Percentiles rank a stretch among this genome's conserved stretches.
Conservation (phyloP, 2,113 vertebrate genomes). For the Scomber scombrus region DNA sequence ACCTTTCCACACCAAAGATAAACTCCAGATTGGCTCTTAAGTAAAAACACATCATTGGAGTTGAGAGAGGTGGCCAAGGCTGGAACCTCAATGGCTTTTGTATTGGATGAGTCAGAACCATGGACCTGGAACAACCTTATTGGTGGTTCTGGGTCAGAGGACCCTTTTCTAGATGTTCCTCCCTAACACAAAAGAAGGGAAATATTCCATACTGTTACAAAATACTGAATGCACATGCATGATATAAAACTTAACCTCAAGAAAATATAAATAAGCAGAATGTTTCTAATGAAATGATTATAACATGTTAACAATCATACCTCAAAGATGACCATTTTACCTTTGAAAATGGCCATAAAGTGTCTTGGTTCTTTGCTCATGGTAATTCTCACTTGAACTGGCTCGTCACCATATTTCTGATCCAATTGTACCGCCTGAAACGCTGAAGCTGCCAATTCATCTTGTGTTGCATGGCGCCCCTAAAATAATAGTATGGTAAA, state of each 20-base stretch:
- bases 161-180: conserved; percentile 88
- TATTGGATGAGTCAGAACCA: conserved; percentile 85
- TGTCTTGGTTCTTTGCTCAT: conserved; percentile 94
- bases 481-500: conserved; percentile 47
- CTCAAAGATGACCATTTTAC: conserved; percentile 91
- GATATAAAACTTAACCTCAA: neutral
- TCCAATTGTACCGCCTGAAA: conserved; percentile 89
- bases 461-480: conserved; percentile 89
- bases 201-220: neutral
- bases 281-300: neutral
- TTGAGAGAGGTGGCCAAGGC: conserved; percentile 87
- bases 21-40: conserved; percentile 81
- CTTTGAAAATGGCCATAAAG: conserved; percentile 93
- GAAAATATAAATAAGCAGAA: neutral
- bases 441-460: conserved; percentile 90
- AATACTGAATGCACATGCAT: neutral
- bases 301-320: conserved; percentile 69
- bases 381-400: conserved; percentile 88
- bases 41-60: conserved; percentile 92
- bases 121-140: conserved; percentile 90
- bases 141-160: conserved; percentile 82
- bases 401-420: conserved; percentile 82
- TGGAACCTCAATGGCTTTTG: conserved; percentile 86
- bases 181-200: conserved; percentile 80
- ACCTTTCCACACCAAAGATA: conserved; percentile 95